These are phyloP conservation scores for Tetropium fuscum DNA, from an alignment of 2,888 invertebrate genomes.

Conservation along the genomic window DNA sequence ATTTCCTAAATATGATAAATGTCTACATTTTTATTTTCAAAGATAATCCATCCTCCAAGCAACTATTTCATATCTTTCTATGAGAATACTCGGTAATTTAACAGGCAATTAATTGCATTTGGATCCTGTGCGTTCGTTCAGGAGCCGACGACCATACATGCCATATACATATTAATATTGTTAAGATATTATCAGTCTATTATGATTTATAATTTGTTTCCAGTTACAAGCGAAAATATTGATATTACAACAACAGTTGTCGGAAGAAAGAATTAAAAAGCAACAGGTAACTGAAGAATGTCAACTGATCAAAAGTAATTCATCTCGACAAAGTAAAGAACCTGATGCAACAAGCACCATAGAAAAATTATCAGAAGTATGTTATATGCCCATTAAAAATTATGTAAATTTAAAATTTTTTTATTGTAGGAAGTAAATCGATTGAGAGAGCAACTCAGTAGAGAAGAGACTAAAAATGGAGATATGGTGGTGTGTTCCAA, in stretches of 20 bases:
- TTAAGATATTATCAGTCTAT: too few relatives aligned
- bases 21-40: too few relatives aligned
- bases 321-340: conserved; percentile 25
- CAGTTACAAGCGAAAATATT: conserved; percentile 51
- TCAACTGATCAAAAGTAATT: conserved; percentile 29
- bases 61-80: too few relatives aligned
- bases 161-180: too few relatives aligned
- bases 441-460: conserved; percentile 50
- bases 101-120: too few relatives aligned
- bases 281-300: conserved; percentile 44
- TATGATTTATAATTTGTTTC: conserved; percentile 40
- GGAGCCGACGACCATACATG: too few relatives aligned
- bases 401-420: conserved; percentile 23
- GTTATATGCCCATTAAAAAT: conserved; percentile 31
- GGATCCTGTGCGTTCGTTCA: too few relatives aligned
- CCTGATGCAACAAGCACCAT: conserved; percentile 45
- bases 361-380: conserved; percentile 52
- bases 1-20: too few relatives aligned
- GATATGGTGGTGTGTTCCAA: conserved; percentile 45
- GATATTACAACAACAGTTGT: conserved; percentile 51
- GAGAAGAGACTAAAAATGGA: conserved; percentile 51
- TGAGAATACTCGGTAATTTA: too few relatives aligned
- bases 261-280: conserved; percentile 51
- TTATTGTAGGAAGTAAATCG: conserved; percentile 51
- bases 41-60: too few relatives aligned